Conservation (phyloP, 2,797 vertebrate species). For the Sebastes flavidus region DNA sequence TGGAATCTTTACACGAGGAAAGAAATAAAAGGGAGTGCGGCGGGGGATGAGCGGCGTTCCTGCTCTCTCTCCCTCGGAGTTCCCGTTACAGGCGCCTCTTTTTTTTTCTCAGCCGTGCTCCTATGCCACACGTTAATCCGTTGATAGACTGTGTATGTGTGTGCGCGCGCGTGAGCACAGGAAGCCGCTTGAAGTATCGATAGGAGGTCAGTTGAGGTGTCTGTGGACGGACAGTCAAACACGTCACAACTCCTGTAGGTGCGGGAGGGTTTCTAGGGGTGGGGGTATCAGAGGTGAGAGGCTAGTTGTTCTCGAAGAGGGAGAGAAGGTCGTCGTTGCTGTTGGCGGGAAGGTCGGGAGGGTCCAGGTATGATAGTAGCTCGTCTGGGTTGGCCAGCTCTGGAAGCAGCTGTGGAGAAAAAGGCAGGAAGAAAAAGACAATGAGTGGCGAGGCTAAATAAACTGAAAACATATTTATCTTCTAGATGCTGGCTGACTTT, state of each 20-base stretch:
- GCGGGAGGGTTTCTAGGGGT: neutral
- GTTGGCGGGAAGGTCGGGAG: constrained; percentile 97
- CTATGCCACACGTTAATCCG: constrained; percentile 44
- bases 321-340: constrained; percentile 99
- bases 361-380: constrained; percentile 97
- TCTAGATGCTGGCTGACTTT: neutral
- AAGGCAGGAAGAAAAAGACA: neutral
- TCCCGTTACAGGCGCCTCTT: constrained; percentile 39
- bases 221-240: constrained; percentile 78
- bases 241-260: constrained; percentile 31
- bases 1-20: constrained; percentile 86
- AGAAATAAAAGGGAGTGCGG: constrained; percentile 58
- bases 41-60: constrained; percentile 57
- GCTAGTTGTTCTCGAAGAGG: constrained; percentile 99
- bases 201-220: constrained; percentile 44
- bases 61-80: constrained; percentile 46
- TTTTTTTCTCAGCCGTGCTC: constrained; percentile 19
- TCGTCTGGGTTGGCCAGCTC: constrained; percentile 98
- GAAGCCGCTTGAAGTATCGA: constrained; percentile 51
- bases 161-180: constrained; percentile 41
- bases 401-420: constrained; percentile 89
- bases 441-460: neutral
- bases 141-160: constrained; percentile 23
- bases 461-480: neutral
- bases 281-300: neutral